Base-by-base conservation (phyloP, 2,113 vertebrate genomes). In the Vidua chalybeata region DNA sequence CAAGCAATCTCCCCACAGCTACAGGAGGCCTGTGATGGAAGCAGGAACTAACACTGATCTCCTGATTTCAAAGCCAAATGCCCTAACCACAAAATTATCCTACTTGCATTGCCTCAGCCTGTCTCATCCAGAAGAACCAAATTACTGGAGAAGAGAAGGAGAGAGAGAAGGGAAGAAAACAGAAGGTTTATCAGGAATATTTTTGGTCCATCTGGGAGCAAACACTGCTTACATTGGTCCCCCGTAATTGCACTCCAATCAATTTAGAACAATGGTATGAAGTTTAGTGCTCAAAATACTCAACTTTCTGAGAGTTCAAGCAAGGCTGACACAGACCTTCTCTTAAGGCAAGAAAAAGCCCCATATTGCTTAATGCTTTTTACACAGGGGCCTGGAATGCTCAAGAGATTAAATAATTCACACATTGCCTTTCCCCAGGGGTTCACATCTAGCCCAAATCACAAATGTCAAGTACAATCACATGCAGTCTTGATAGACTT, bases 331-430 rank as follows among this genome's bases (percentile, higher is more conserved):
- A 64, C 23, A 69, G 41, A 62, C 23, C 15, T n/a, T 58, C 45
- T 61, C 24, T 19, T 39, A 49, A 58, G 87, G 37, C 20, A 89
- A 55, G 59, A 89, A 87, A 93, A 87, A 63, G 41, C 5, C 48
- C 56, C 24, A 28, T 45, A 33, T 83, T 87, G 46, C 87, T 73
- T n/a, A 79, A 83, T 56, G n/a, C 5, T 64, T 82, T 93, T 90
- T 61, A 45, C 12, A 49, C 11, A 73, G 15, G 24, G 41, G 41
- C 45, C 35, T 52, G 52, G 46, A 88, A 85, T 26, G 39, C 87
- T 90, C 71, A 48, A 91, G 63, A 87, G 90, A 71, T 69, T 46
- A 56, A 94, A 63, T 62, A 93, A 88, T 88, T 61, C 41, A 52
- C 4, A 2, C 62, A 20, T 49, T 61, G 28, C 69, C 45, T 55